Base-by-base conservation (phyloP, 1,140 invertebrate species). In the Vanessa tameamea region DNA sequence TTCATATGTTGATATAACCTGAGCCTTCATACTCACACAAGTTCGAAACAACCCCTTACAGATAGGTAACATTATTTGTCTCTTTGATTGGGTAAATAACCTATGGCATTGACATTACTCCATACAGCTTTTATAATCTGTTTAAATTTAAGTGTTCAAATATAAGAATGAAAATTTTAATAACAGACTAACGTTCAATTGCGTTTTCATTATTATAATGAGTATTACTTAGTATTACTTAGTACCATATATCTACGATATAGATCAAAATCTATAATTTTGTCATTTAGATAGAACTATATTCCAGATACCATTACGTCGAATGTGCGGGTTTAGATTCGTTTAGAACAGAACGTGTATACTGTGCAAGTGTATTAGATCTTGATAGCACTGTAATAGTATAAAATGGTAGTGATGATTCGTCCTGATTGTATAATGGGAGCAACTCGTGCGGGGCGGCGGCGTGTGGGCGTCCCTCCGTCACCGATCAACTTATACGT, bases 391-490 rank as follows among this genome's bases (percentile, higher is more conserved):
- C 47, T 67, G 68, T 77, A 77, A 77, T 73, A 73, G 76, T 77
- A 70, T 51, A 69, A 65, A 69, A 72, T 72, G 72, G 68, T 63
- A 69, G 73, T 65, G 73, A 76, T 86, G 87, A 91, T 91, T 90
- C 82, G 85, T 79, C 81, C 82, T 90, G 87, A 92, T 90, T 90
- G 88, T 89, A 89, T 92, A 92, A 92, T 90, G 86, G 88, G 69
- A 76, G 77, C 74, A 78, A 82, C 87, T 88, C 85, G 87, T 87
- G 87, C 85, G 75, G 66, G 75, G 78, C 61, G 75, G 77, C 86
- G 88, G 77, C 86, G 88, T 87, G 89, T 91, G 87, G 90, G 90
- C 85, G 88, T 82, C 74, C 74, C 74, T 72, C 64, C 63, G 51
- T 72, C 69, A 63, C 31, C 74, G 74, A 47, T 64, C 55, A 69